Base-by-base conservation (phyloP, 2,888 invertebrate genomes). In the Thumatha senex region DNA sequence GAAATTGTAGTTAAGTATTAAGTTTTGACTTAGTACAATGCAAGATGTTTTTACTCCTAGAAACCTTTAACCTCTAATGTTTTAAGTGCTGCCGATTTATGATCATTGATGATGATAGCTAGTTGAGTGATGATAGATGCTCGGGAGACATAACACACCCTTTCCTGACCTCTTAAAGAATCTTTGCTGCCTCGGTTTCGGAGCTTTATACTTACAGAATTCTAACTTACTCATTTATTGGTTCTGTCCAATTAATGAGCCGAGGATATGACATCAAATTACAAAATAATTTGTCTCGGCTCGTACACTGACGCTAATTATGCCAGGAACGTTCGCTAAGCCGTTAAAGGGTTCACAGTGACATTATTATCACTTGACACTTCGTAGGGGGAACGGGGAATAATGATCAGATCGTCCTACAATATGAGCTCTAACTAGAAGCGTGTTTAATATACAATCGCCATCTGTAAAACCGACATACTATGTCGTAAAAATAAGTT, bases 201-300 rank as follows among this genome's bases (percentile, higher is more conserved):
- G 18, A 4, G n/a, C 5, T 24, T 2, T 24, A 24, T 24, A 24
- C 18, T 24, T 5, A 4, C 2, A 24, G 18, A 24, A 24, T 24
- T 24, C 18, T 24, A 24, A 24, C 18, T 24, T 4, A 24, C 18
- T 24, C 18, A 24, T 24, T 24, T 24, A 24, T 24, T 5, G 2
- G 18, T 24, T 24, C 18, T 24, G 5, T 24, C 18, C 18, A 24
- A 24, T 72, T 73, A 68, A 63, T 63, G 57, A 70, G 61, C 56
- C 65, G 54, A 69, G 63, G 69, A 72, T 72, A 74, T 74, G 77
- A 76, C 74, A 73, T 84, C 81, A 70, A 80, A 82, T 86, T 84
- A 83, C 82, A 72, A 69, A 79, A 84, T 86, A 80, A 83, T 82
- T 79, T 70, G 66, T 72, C 61, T 63, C 61, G 62, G 63, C 65